Base-by-base conservation (phyloP, 1,140 invertebrate genomes). In the Drosophila bocki region DNA sequence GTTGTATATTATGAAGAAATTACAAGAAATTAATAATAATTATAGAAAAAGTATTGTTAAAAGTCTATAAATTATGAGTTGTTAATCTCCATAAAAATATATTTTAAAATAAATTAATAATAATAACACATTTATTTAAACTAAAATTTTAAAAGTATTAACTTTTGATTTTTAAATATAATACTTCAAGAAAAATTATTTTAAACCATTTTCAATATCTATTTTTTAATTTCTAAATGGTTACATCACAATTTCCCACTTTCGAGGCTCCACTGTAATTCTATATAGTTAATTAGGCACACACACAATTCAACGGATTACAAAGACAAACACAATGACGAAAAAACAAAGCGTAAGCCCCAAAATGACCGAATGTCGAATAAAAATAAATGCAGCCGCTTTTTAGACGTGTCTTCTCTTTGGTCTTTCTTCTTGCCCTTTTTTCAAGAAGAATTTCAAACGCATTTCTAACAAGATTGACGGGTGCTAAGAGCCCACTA, bases 391-490 rank as follows among this genome's bases (percentile, higher is more conserved):
- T 80, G 78, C 78, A 80, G 77, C 60, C 67, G 48, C 67, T 68
- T 50, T 29, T 68, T 33, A 33, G 64, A 29, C 26, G 45, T 29
- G 37, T 65, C 56, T 37, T 22, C 17, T 62, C 33, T 19, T 42
- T 32, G 48, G 39, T 50, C 39, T 22, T 70, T 45, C 45, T 61
- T 61, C 69, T 56, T 45, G 71, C 69, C 78, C 78, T 61, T 64
- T 80, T 44, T 80, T 44, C 11, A 61, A 61, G 29, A 51, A 64
- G 59, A 72, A 82, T 56, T 56, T 56, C 56, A 59, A 78, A 78
- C 75, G 75, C 75, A 78, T 78, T 78, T 78, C 75, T 78, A 78
- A 78, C 64, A 70, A 78, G 75, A 77, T 77, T 77, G 75, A 77
- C 75, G 77, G 61, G 19, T 41, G 37, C 63, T 68, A 69, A 44